Evolutionary conservation across 2,797 vertebrate genomes (phyloP).

Genomic region (Sebastes cheni): DNA sequence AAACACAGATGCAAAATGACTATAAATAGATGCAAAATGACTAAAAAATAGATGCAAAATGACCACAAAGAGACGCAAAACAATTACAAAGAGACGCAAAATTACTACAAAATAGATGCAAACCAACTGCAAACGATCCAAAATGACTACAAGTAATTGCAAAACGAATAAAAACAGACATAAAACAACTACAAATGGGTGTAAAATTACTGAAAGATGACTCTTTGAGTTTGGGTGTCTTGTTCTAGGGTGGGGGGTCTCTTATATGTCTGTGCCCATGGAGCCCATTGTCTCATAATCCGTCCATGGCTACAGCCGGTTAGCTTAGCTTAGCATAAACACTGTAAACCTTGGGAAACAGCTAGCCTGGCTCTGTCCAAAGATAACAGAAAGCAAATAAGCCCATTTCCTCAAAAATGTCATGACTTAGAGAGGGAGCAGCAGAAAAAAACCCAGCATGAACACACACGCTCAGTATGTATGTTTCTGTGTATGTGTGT

Average conservation of each 20-base stretch:
- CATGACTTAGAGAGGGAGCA: background rate
- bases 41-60: too few relatives aligned
- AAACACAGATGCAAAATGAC: too few relatives aligned
- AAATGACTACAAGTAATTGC: background rate
- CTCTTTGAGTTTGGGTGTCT: background rate
- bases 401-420: background rate
- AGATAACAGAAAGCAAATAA: background rate
- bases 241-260: background rate
- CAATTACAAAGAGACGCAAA: background rate
- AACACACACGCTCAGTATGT: slow-evolving; percentile 1
- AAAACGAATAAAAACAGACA: background rate
- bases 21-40: rapidly evolving
- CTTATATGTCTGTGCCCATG: background rate
- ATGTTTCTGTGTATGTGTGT: slow-evolving; percentile 41
- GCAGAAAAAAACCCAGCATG: background rate
- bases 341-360: background rate
- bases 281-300: background rate
- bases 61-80: too few relatives aligned
- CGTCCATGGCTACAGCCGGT: background rate
- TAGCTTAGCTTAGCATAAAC: background rate
- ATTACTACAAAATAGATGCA: background rate
- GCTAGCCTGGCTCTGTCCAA: background rate
- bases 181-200: background rate
- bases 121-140: background rate
- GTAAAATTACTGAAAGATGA: background rate